Percentiles rank a stretch among this genome's conserved stretches.
These are phyloP conservation scores for Sphecodes monilicornis DNA, from an alignment of 2,888 invertebrate genomes.

Conservation along the genomic window DNA sequence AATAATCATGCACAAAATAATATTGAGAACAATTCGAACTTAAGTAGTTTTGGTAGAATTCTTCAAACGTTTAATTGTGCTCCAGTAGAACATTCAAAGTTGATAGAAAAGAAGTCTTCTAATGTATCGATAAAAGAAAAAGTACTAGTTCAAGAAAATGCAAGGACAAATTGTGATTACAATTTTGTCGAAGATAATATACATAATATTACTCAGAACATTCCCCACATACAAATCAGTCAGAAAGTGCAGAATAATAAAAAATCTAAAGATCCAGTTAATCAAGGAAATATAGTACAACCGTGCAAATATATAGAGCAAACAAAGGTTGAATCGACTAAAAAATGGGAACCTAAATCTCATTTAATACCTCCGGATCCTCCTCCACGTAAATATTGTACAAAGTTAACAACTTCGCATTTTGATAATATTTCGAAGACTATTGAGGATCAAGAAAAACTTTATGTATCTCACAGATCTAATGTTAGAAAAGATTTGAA, in stretches of 20 bases:
- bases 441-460: slow-evolving; percentile 65
- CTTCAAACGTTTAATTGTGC: slow-evolving; percentile 55
- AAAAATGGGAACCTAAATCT: slow-evolving; percentile 83
- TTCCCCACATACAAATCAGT: slow-evolving; percentile 41
- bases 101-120: slow-evolving; percentile 57
- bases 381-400: slow-evolving; percentile 84
- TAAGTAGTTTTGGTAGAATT: slow-evolving; percentile 66
- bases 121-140: slow-evolving; percentile 25
- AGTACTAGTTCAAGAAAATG: slow-evolving; percentile 14
- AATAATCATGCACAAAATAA: slow-evolving; percentile 69
- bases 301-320: slow-evolving; percentile 61
- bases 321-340: slow-evolving; percentile 68
- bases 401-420: slow-evolving; percentile 72
- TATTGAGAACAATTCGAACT: slow-evolving; percentile 63
- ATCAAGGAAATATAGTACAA: slow-evolving; percentile 41
- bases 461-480: slow-evolving; percentile 67
- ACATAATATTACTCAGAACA: slow-evolving; percentile 47
- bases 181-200: slow-evolving; percentile 43
- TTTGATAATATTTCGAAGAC: slow-evolving; percentile 42
- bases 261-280: slow-evolving; percentile 31
- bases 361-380: slow-evolving; percentile 84
- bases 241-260: slow-evolving; percentile 39
- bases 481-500: slow-evolving; percentile 65
- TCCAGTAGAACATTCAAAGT: slow-evolving; percentile 44
- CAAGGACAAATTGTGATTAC: slow-evolving; percentile 19